Conservation (phyloP, 2,888 invertebrate genomes). For the Sphaerophoria taeniata region DNA sequence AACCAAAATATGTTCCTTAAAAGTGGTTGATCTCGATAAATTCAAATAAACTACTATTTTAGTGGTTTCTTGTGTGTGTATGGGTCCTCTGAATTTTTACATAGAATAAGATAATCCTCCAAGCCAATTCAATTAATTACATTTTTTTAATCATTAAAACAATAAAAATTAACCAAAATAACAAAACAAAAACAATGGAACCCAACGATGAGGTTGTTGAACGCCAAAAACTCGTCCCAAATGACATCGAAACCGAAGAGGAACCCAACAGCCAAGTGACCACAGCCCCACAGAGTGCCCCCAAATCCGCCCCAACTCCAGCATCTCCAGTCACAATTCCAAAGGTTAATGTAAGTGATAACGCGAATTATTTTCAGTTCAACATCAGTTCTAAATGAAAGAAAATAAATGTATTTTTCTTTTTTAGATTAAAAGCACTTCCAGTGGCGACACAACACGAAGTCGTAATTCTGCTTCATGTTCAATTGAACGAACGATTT, state of each 20-base stretch:
- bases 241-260: slow-evolving; percentile 82
- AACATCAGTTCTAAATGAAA: background rate
- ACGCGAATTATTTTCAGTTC: background rate
- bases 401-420: background rate
- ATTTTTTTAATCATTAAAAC: background rate
- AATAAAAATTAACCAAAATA: slow-evolving; percentile 22
- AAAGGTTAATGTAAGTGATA: slow-evolving; percentile 78
- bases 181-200: slow-evolving; percentile 78
- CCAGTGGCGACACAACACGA: slow-evolving; percentile 82
- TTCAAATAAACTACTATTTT: background rate
- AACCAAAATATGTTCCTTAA: slow-evolving; percentile 65
- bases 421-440: slow-evolving; percentile 81
- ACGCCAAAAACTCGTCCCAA: slow-evolving; percentile 82
- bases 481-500: slow-evolving; percentile 81
- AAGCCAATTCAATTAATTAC: slow-evolving; percentile 16
- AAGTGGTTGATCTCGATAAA: slow-evolving; percentile 61
- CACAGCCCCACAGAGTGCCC: slow-evolving; percentile 77
- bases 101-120: slow-evolving; percentile 15
- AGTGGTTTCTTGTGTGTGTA: background rate
- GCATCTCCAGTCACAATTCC: slow-evolving; percentile 81
- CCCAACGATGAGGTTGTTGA: slow-evolving; percentile 83
- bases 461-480: slow-evolving; percentile 82
- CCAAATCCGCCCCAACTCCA: slow-evolving; percentile 81
- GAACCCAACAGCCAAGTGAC: slow-evolving; percentile 78
- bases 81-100: background rate